Percentiles rank a stretch among this genome's conserved stretches.
Evolutionary conservation across 2,888 invertebrate species (phyloP).

Genomic region (Sphaerophoria rueppellii): DNA sequence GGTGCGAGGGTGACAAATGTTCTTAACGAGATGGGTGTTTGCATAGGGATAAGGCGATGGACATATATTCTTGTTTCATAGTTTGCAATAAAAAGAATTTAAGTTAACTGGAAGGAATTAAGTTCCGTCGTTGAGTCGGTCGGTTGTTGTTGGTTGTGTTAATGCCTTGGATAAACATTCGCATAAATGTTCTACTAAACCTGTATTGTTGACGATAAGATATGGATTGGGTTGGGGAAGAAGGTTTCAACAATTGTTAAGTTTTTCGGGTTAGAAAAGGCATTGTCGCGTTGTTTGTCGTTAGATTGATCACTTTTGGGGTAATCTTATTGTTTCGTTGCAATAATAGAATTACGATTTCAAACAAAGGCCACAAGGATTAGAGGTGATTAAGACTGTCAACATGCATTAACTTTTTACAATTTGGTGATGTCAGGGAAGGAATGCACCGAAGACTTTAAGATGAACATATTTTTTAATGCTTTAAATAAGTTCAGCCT

Average conservation of each 20-base stretch:
- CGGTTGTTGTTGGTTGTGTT: conserved; percentile 5
- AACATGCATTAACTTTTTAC: conserved; percentile 16
- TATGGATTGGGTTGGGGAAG: background rate
- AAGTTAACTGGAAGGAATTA: conserved; percentile 40
- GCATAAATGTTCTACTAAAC: conserved; percentile 6
- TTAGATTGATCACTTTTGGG: conserved; percentile 40
- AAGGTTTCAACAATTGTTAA: background rate
- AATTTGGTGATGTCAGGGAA: too few species aligned
- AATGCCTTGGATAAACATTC: conserved; percentile 36
- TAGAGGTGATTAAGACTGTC: conserved; percentile 25
- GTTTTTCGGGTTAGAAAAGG: background rate
- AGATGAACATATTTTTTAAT: too few species aligned
- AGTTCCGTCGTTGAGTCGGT: background rate
- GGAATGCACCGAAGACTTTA: too few species aligned
- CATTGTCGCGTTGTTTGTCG: too few species aligned
- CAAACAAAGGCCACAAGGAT: conserved; percentile 33
- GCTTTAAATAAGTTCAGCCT: too few species aligned
- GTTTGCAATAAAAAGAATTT: conserved; percentile 41
- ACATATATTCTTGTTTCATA: conserved; percentile 19
- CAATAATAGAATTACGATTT: conserved; percentile 1
- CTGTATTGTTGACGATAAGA: conserved; percentile 9
- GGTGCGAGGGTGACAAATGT: conserved; percentile 63
- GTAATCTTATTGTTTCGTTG: conserved; percentile 32
- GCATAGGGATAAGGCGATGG: conserved; percentile 8
- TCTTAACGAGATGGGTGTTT: conserved; percentile 63